phyloP scores from a whole-genome alignment of 1,140 invertebrate species.

The Lepidurus apus region DNA sequence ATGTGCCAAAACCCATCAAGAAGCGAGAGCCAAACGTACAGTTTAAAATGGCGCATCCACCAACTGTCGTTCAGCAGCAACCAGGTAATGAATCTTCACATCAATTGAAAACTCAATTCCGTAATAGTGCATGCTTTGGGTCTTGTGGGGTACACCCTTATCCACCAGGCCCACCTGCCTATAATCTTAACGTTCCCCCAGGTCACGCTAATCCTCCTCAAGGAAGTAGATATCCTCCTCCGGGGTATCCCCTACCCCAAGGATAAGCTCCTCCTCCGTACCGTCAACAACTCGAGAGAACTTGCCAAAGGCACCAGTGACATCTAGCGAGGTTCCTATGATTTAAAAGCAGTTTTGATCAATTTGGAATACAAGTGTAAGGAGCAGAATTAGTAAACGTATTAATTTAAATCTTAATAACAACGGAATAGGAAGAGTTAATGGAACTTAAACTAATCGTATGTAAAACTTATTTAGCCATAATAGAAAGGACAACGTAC shows the following conservation, averaged over 20 bases:
- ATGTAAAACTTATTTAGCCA: too few species aligned
- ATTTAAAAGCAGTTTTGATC: too few species aligned
- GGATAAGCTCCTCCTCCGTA: not conserved
- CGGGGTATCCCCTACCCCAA: not conserved
- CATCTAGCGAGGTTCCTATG: too few species aligned
- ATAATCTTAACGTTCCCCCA: not conserved
- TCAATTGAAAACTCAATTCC: not conserved
- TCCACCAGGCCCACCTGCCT: too few species aligned
- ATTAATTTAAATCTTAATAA: too few species aligned
- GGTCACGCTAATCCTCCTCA: not conserved
- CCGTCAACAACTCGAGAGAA: not conserved
- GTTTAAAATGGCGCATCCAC: not conserved
- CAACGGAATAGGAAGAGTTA: too few species aligned
- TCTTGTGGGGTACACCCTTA: not conserved
- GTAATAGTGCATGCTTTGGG: not conserved
- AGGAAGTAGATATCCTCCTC: not conserved
- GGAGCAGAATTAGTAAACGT: too few species aligned
- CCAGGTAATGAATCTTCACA: not conserved
- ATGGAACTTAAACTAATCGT: too few species aligned
- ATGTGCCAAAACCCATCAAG: too few species aligned
- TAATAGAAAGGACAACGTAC: too few species aligned
- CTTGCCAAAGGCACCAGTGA: too few species aligned
- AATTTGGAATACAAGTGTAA: too few species aligned
- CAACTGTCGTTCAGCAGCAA: not conserved
- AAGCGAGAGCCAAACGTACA: not conserved